Base-by-base conservation (phyloP, 2,113 vertebrate genomes). In the Calidris pygmaea region DNA sequence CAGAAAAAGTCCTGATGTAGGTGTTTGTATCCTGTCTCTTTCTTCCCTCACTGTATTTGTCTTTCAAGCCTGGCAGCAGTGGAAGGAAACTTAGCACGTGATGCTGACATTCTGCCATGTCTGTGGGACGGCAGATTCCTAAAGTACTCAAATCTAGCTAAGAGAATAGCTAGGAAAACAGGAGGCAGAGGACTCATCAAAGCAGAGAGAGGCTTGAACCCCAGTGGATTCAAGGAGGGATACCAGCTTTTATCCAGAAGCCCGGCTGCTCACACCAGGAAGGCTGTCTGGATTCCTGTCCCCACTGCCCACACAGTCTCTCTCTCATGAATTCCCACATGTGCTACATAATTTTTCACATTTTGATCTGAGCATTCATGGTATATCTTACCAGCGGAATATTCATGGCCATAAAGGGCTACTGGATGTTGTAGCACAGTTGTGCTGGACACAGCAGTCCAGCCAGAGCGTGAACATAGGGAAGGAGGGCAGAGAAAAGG, bases 61-160 rank as follows among this genome's bases (percentile, higher is more conserved):
- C 96, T 96, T 96, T 96, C 91, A 95, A 91, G 93, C 91, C 96
- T 97, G 96, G 96, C 96, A 97, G 95, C 67, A 80, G 87, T 91
- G 87, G 93, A 96, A 96, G 91, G 95, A 97, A 97, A 96, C 67
- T 95, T 94, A 96, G 95, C 95, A 97, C 85, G 95, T 95, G 96
- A 96, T 85, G 75, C 87, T 93, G 96, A 96, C 78, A 74, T 70
- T 66, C 71, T 95, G 93, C 96, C 91, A 95, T 66, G 89, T 66
- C 85, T 94, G 96, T 91, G 85, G 89, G 91, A 85, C 0, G 10
- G 92, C 87, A 91, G 82, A 88, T 87, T 93, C 81, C 85, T 93
- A 34, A 83, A 91, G 85, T 24, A 67, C 74, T 95, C 55, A 77
- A 89, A 82, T 58, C 89, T 72, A 96, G 70, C 80, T 77, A 67